Conservation (phyloP, 2,113 vertebrate species). For the Proteles cristata region DNA sequence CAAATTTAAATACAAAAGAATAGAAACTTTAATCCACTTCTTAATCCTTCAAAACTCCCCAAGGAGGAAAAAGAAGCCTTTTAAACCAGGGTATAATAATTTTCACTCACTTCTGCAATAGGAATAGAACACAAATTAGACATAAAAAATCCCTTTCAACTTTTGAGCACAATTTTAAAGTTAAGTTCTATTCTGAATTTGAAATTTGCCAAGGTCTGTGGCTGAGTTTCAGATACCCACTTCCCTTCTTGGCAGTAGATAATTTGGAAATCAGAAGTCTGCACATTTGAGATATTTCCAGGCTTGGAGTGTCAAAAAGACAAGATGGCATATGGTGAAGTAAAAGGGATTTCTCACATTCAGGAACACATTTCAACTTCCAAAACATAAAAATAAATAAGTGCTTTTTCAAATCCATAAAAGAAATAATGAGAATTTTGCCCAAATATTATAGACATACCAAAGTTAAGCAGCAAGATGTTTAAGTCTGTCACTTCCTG, state of each 20-base stretch:
- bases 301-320: slow-evolving; percentile 82
- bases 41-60: slow-evolving; percentile 54
- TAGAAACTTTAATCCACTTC: slow-evolving; percentile 41
- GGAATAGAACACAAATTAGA: slow-evolving; percentile 65
- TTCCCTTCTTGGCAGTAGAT: slow-evolving; percentile 81
- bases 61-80: neutral
- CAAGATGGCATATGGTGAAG: slow-evolving; percentile 83
- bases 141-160: slow-evolving; percentile 73
- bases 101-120: slow-evolving; percentile 31
- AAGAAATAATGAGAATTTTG: slow-evolving; percentile 79
- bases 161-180: slow-evolving; percentile 74
- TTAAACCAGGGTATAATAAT: slow-evolving; percentile 45
- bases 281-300: slow-evolving; percentile 81
- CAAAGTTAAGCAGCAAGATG: slow-evolving; percentile 76
- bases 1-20: slow-evolving; percentile 41
- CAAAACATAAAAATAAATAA: slow-evolving; percentile 84
- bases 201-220: slow-evolving; percentile 80
- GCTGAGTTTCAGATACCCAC: slow-evolving; percentile 80
- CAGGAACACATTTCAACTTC: slow-evolving; percentile 79
- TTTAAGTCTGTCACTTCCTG: slow-evolving; percentile 78
- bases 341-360: slow-evolving; percentile 82
- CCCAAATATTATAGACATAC: slow-evolving; percentile 80
- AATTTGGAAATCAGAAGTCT: slow-evolving; percentile 81
- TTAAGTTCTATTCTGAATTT: slow-evolving; percentile 82
- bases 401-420: slow-evolving; percentile 79